Conservation (phyloP, 2,888 invertebrate genomes). For the Poecilobothrus nobilitatus region DNA sequence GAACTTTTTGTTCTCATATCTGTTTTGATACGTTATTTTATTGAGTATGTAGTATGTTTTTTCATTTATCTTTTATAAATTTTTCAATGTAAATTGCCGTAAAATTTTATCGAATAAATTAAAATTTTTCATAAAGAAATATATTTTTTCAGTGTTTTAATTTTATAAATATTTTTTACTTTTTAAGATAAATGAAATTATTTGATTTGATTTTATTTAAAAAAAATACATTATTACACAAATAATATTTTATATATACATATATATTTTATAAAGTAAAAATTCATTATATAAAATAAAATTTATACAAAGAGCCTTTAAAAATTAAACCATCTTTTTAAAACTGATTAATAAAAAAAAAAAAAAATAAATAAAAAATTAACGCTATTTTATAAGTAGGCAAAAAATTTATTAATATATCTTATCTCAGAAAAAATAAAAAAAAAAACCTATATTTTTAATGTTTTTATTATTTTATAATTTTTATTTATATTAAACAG, state of each 20-base stretch:
- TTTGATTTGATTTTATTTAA: too few relatives aligned
- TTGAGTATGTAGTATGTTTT: too few relatives aligned
- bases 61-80: too few relatives aligned
- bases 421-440: constrained; percentile 1
- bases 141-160: too few relatives aligned
- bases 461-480: constrained; percentile 1
- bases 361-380: not conserved
- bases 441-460: not conserved
- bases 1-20: too few relatives aligned
- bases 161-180: too few relatives aligned
- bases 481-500: not conserved
- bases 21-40: too few relatives aligned
- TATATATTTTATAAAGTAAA: not conserved
- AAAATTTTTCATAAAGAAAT: too few relatives aligned
- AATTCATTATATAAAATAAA: not conserved
- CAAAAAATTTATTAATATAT: constrained; percentile 4
- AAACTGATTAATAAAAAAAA: not conserved
- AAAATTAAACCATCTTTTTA: not conserved
- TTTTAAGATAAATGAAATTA: too few relatives aligned
- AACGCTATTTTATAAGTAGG: constrained; percentile 4
- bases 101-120: too few relatives aligned
- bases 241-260: not conserved
- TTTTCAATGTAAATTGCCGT: too few relatives aligned
- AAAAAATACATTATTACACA: not conserved
- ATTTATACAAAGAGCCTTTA: not conserved